A percentile compares a stretch with the other conserved stretches of the same genome.
Evolutionary conservation across 1,140 invertebrate species (phyloP).

Genomic region (Coelopa frigida): DNA sequence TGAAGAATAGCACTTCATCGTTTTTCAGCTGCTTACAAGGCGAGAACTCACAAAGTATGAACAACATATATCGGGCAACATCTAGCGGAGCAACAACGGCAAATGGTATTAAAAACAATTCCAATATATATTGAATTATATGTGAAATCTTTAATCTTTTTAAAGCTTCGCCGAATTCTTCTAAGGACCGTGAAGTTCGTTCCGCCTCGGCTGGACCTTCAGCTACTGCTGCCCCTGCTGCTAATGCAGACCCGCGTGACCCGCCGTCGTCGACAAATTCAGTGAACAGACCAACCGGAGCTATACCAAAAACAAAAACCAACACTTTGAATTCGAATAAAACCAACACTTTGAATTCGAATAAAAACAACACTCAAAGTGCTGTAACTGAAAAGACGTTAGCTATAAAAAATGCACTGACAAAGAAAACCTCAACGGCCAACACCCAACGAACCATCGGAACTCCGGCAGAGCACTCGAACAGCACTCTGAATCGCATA

Average conservation of each 20-base stretch:
- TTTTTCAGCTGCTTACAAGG: constrained; percentile 43
- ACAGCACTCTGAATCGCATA: constrained; percentile 45
- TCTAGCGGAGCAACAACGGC: constrained; percentile 15
- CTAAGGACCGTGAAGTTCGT: constrained; percentile 25
- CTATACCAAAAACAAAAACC: constrained; percentile 36
- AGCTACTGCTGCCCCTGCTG: too few species aligned
- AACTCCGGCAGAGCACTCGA: constrained; percentile 18
- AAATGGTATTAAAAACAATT: constrained; percentile 1
- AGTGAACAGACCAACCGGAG: constrained; percentile 31
- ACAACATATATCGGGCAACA: constrained; percentile 38
- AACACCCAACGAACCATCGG: constrained; percentile 6
- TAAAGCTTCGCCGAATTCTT: constrained; percentile 4
- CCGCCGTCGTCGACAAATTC: background rate
- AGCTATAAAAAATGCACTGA: background rate
- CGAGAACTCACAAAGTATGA: constrained; percentile 44
- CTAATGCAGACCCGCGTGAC: constrained; percentile 16
- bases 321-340: constrained; percentile 15
- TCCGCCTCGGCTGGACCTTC: constrained; percentile 27
- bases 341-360: constrained; percentile 5
- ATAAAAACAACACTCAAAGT: constrained; percentile 19
- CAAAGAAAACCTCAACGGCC: background rate
- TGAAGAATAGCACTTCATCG: constrained; percentile 39
- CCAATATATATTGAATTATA: background rate
- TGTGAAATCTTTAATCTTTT: background rate
- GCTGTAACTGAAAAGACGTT: constrained; percentile 13